These are phyloP conservation scores for Eudasyphora cyanicolor DNA, from an alignment of 2,888 invertebrate genomes.

Conservation along the genomic window DNA sequence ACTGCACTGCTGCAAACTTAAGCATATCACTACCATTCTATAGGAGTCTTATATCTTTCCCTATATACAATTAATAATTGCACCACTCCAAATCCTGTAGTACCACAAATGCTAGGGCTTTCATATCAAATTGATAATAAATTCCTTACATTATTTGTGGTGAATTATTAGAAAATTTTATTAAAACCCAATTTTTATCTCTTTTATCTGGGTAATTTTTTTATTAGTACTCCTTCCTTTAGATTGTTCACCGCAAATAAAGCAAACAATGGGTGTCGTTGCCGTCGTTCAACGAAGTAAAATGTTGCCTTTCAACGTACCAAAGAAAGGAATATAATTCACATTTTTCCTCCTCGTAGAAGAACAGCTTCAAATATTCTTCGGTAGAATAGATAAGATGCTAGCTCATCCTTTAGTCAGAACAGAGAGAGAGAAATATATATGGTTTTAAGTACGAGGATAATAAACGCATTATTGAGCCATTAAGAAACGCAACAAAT, in stretches of 20 bases:
- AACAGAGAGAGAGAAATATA: slow-evolving; percentile 45
- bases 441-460: slow-evolving; percentile 56
- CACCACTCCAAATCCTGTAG: background rate
- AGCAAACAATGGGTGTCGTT: background rate
- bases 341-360: slow-evolving; percentile 26
- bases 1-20: no score
- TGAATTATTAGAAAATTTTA: slow-evolving; percentile 63
- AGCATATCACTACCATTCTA: no score
- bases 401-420: background rate
- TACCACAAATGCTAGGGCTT: background rate
- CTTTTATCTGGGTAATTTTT: slow-evolving; percentile 1
- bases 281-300: background rate
- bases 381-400: slow-evolving; percentile 11
- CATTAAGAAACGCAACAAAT: slow-evolving; percentile 65
- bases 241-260: background rate
- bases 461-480: slow-evolving; percentile 65
- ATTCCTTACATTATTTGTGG: slow-evolving; percentile 28
- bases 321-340: slow-evolving; percentile 33
- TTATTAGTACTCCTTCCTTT: background rate
- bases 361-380: slow-evolving; percentile 40
- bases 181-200: slow-evolving; percentile 47
- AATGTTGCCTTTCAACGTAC: background rate
- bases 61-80: background rate
- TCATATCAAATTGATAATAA: slow-evolving; percentile 14
- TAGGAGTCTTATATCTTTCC: no score